phyloP scores from a whole-genome alignment of 2,113 vertebrate genomes.

The Dissostichus mawsoni region DNA sequence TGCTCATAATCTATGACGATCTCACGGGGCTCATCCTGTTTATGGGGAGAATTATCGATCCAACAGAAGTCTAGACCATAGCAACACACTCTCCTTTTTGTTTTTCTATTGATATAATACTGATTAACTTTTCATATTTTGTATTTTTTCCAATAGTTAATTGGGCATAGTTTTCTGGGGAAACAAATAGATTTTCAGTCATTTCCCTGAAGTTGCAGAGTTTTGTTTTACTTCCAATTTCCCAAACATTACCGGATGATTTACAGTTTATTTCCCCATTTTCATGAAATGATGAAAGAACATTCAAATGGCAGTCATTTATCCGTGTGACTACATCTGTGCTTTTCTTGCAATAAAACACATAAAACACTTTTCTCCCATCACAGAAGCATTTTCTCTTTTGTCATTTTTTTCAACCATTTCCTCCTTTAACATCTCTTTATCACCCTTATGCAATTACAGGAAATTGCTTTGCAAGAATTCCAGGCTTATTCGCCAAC shows the following conservation, averaged over 20 bases:
- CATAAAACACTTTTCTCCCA: conserved; percentile 46
- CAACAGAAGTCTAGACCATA: background rate
- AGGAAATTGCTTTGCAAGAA: conserved; percentile 42
- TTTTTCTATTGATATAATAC: background rate
- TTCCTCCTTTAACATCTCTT: conserved; percentile 51
- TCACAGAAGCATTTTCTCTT: conserved; percentile 52
- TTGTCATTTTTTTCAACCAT: conserved; percentile 39
- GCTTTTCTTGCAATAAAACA: conserved; percentile 38
- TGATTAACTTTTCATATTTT: background rate
- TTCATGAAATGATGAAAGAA: conserved; percentile 48
- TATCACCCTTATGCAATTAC: conserved; percentile 51
- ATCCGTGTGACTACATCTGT: conserved; percentile 35
- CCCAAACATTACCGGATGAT: conserved; percentile 35
- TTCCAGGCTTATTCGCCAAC: conserved; percentile 17
- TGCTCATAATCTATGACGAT: conserved; percentile 74
- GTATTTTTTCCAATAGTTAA: background rate
- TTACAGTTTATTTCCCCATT: conserved; percentile 44
- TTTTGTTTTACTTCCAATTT: conserved; percentile 30
- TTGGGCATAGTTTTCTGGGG: background rate
- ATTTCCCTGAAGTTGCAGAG: conserved; percentile 8
- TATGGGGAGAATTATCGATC: conserved; percentile 78
- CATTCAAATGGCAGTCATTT: conserved; percentile 46
- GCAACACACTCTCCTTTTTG: background rate
- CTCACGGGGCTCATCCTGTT: conserved; percentile 77
- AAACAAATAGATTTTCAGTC: background rate